Conservation (phyloP, 1,140 invertebrate genomes). For the Pogonomyrmex californicus region DNA sequence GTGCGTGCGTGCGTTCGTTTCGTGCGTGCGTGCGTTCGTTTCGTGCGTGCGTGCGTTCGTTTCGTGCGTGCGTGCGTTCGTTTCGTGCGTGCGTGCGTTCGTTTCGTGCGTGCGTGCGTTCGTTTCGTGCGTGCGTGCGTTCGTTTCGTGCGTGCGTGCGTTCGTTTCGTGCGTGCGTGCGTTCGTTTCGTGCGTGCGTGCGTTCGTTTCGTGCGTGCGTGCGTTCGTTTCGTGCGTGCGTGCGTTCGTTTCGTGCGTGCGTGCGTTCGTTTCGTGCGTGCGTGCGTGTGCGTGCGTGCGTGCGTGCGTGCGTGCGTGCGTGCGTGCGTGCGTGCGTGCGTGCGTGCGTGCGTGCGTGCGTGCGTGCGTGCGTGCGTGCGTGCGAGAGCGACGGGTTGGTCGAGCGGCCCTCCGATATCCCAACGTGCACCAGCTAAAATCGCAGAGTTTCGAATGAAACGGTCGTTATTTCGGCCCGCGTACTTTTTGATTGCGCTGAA, state of each 20-base stretch:
- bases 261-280: conserved; percentile 25
- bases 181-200: conserved; percentile 25
- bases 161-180: conserved; percentile 35
- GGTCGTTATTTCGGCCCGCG: conserved; percentile 25
- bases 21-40: background rate
- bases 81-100: conserved; percentile 39
- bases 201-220: conserved; percentile 57
- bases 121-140: background rate
- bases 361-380: conserved; percentile 55
- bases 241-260: conserved; percentile 32
- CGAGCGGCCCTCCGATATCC: conserved; percentile 2
- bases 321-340: conserved; percentile 50
- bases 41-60: conserved; percentile 44
- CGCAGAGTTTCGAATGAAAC: background rate
- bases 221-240: conserved; percentile 11
- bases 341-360: background rate
- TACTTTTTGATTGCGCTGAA: conserved; percentile 48
- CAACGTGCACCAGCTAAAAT: conserved; percentile 49
- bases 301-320: background rate
- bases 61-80: conserved; percentile 22
- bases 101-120: conserved; percentile 52
- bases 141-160: conserved; percentile 40
- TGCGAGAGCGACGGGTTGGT: conserved; percentile 15
- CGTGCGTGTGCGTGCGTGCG: conserved; percentile 50
- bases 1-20: conserved; percentile 32